These are phyloP conservation scores for Helicorthomorpha holstii DNA, from an alignment of 1,140 invertebrate genomes.

Conservation along the genomic window DNA sequence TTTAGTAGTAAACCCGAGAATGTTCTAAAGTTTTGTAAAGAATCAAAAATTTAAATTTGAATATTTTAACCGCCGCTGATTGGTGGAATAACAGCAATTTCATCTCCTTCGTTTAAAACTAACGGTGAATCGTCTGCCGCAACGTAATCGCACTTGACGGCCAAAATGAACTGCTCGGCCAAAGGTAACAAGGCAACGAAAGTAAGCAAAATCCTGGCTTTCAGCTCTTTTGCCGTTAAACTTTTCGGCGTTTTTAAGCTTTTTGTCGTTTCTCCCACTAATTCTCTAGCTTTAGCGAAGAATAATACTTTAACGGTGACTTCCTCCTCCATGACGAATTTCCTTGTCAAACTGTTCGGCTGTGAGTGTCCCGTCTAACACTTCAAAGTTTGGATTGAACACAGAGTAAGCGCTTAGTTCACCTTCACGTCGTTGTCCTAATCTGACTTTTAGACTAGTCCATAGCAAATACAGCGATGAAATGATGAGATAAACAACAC, in stretches of 20 bases:
- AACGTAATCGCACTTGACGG: constrained; percentile 12
- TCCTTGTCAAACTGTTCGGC: constrained; percentile 88
- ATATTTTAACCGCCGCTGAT: constrained; percentile 12
- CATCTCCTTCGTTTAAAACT: constrained; percentile 11
- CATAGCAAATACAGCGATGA: constrained; percentile 65
- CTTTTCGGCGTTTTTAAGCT: not conserved
- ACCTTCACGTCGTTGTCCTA: constrained; percentile 41
- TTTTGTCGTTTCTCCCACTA: constrained; percentile 2
- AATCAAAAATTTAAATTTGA: no score
- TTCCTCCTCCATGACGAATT: constrained; percentile 41
- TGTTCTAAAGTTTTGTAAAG: no score
- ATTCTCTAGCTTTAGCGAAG: constrained; percentile 13
- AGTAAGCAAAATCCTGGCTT: not conserved
- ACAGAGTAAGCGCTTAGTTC: constrained; percentile 93
- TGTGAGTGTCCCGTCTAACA: constrained; percentile 80
- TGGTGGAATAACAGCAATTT: constrained; percentile 11
- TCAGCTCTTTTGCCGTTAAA: not conserved
- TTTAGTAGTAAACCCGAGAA: no score
- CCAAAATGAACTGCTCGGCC: constrained; percentile 6
- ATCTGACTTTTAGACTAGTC: constrained; percentile 64
- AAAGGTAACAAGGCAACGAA: constrained; percentile 4
- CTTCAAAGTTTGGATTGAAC: constrained; percentile 84
- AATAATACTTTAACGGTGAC: constrained; percentile 11
- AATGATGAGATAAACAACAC: constrained; percentile 68
- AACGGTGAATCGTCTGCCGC: not conserved